phyloP scores from a whole-genome alignment of 1,140 invertebrate species.

The Drosophila virilis region DNA sequence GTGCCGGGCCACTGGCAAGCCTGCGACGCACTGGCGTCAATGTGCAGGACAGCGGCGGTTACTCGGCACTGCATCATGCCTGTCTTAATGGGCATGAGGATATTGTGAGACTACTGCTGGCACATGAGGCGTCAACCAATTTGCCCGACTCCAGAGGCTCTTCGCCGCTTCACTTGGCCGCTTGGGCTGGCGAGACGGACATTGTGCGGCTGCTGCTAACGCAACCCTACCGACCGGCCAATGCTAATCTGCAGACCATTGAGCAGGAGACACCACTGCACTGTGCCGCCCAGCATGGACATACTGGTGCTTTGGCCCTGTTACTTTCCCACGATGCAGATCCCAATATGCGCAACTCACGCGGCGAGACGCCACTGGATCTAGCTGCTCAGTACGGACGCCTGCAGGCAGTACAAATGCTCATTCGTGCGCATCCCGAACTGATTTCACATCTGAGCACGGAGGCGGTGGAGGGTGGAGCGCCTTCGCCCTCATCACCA shows the following conservation, averaged over 20 bases:
- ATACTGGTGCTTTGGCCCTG: constrained; percentile 94
- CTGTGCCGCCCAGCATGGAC: constrained; percentile 97
- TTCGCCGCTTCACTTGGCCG: constrained; percentile 93
- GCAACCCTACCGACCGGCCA: constrained; percentile 90
- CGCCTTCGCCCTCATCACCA: constrained; percentile 68
- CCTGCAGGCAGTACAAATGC: constrained; percentile 93
- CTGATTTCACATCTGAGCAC: constrained; percentile 89
- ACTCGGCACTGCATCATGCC: constrained; percentile 97
- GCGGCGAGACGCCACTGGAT: constrained; percentile 96
- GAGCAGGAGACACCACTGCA: constrained; percentile 97
- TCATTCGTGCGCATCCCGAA: constrained; percentile 92
- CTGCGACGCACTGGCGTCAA: constrained; percentile 95
- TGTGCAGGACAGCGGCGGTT: constrained; percentile 96
- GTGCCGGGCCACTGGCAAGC: constrained; percentile 96
- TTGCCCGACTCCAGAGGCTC: constrained; percentile 93
- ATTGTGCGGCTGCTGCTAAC: constrained; percentile 92
- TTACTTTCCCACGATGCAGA: constrained; percentile 95
- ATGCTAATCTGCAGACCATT: constrained; percentile 95
- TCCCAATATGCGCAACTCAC: constrained; percentile 94
- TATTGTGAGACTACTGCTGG: constrained; percentile 93
- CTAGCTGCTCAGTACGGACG: constrained; percentile 95
- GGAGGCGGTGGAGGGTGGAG: constrained; percentile 70
- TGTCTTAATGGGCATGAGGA: constrained; percentile 97
- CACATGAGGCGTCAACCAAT: constrained; percentile 95
- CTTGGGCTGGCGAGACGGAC: constrained; percentile 94